Evolutionary conservation across 2,888 invertebrate species (phyloP), one percentile per base, ranked within the genome.

Genomic region (Ochropleura plecta): DNA sequence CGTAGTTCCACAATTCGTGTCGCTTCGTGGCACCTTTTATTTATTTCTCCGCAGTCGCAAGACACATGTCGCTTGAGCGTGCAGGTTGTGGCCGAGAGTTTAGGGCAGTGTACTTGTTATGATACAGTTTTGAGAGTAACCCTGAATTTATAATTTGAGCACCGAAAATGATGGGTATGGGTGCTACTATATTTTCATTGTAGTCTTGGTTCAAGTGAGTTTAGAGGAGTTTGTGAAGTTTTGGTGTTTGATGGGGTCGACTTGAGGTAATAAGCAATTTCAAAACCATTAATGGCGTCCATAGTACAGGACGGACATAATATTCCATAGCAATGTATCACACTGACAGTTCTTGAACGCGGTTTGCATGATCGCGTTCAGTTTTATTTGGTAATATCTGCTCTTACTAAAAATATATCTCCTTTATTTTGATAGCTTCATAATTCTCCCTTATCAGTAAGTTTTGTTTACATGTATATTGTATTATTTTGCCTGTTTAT

Each of bases 111-210:
- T 73, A 73, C 65, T 70, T 69, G 53, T 62, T 53, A 55, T 67
- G 71, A 75, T 72, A 73, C 78, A 74, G 78, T 81, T 73, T 78
- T 42, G 59, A 60, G 66, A 53, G 65, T 57, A 65, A 65, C 70
- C 63, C 73, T 82, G 82, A 79, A 82, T 82, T 20, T 73, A 70
- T 76, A 82, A 82, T 82, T 70, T 72, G 9, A 51, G 14, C 3
- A 46, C 10, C 30, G 55, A 64, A 67, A 75, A 68, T 68, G 44
- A 64, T 64, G 64, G 40, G 42, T 64, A 7, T 55, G 60, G 63
- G 63, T 72, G 55, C 53, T 40, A 49, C 42, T 49, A 67, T 60
- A 67, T 66, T 83, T 74, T 63, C 70, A 74, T 79, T 60, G 55
- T 57, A 44, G 30, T 49, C 16, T 51, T 49, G 10, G 46, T 30